phyloP scores from a whole-genome alignment of 2,797 vertebrate genomes.

The Diglossa cyanea region DNA sequence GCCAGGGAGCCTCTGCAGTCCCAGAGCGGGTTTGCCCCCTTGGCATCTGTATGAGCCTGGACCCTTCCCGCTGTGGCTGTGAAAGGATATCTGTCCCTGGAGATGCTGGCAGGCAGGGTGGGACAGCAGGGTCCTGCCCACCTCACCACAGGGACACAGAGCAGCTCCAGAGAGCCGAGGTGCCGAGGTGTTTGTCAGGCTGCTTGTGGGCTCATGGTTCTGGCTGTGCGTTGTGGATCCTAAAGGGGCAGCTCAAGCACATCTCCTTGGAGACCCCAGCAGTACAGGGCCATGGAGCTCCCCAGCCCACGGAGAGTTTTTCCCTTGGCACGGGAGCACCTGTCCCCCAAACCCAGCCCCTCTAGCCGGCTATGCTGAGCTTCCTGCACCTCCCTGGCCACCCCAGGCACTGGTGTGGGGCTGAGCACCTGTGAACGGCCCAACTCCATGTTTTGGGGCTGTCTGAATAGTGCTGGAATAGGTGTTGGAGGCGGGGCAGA shows the following conservation, averaged over 20 bases:
- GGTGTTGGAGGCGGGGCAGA: not conserved
- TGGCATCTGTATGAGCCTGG: not conserved
- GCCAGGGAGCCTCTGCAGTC: not conserved
- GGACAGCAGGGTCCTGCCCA: not conserved
- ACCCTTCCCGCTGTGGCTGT: not conserved
- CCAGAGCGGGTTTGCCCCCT: not conserved
- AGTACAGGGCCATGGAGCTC: not conserved
- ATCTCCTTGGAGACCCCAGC: not conserved
- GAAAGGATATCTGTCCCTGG: not conserved
- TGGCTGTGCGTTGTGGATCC: not conserved
- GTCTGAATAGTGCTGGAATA: not conserved
- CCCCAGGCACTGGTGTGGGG: not conserved
- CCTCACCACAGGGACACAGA: not conserved
- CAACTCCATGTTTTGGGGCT: accelerated
- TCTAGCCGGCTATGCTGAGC: accelerated
- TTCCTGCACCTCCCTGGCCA: not conserved
- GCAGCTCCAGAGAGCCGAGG: not conserved
- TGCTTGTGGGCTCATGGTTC: not conserved
- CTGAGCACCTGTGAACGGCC: accelerated
- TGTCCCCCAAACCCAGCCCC: not conserved
- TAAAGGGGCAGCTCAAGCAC: not conserved
- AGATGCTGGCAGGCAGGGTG: not conserved
- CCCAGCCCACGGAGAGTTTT: not conserved
- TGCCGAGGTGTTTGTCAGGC: accelerated
- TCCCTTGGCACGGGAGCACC: not conserved